Percentiles rank a stretch among this genome's conserved stretches.
Conservation (phyloP, 2,888 invertebrate species). For the Thecocarcelia acutangulata region DNA sequence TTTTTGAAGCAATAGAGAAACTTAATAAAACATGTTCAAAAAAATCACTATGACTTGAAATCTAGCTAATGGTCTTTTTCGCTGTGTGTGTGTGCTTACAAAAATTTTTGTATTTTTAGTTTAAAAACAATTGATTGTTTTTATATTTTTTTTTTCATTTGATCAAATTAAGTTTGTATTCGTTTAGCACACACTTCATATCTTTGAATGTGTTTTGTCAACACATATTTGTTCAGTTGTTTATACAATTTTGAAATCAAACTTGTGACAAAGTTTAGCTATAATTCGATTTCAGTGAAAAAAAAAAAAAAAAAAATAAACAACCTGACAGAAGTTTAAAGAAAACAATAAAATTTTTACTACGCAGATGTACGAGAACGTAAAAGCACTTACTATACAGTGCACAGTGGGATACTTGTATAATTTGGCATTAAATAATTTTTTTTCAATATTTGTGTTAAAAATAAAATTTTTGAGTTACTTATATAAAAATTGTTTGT, state of each 20-base stretch:
- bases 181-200: not conserved
- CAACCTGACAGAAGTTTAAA: constrained; percentile 14
- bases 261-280: constrained; percentile 45
- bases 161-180: no score
- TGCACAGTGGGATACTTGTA: no score
- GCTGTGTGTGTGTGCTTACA: not conserved
- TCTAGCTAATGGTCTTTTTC: no score
- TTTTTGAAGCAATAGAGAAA: no score
- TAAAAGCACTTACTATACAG: no score
- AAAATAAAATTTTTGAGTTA: no score
- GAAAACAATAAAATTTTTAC: constrained; percentile 32
- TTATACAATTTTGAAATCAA: not conserved
- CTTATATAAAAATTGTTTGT: no score
- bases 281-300: constrained; percentile 60
- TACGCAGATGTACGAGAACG: not conserved
- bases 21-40: no score
- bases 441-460: no score
- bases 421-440: no score
- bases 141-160: no score
- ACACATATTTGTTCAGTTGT: constrained; percentile 10
- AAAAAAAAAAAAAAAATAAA: not conserved
- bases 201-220: not conserved
- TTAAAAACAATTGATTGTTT: constrained; percentile 2
- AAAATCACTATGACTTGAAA: no score
- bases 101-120: not conserved